A percentile compares a stretch with the other conserved stretches of the same genome.
phyloP scores from a whole-genome alignment of 2,888 invertebrate species.

The Caenorhabditis uteleia region DNA sequence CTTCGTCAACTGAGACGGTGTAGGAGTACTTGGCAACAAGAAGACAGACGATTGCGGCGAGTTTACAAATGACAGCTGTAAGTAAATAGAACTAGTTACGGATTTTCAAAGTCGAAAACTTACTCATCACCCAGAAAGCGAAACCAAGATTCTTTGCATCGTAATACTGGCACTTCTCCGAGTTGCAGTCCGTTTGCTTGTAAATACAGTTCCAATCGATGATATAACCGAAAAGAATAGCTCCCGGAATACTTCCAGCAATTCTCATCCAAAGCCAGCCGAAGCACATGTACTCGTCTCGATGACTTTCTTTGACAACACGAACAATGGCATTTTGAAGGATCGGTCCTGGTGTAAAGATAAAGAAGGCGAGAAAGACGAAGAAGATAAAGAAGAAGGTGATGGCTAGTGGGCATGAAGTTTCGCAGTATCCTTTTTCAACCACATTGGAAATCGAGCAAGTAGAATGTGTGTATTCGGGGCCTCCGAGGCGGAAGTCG shows the following conservation, averaged over 20 bases:
- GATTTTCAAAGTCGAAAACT: slow-evolving; percentile 7
- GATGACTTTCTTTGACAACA: slow-evolving; percentile 49
- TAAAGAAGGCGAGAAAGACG: slow-evolving; percentile 42
- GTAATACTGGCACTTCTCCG: slow-evolving; percentile 48
- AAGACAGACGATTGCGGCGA: no score
- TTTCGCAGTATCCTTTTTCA: slow-evolving; percentile 27
- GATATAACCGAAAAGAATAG: slow-evolving; percentile 46
- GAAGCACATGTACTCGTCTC: slow-evolving; percentile 54
- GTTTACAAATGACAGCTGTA: neutral
- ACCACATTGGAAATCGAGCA: slow-evolving; percentile 17
- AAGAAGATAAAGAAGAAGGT: slow-evolving; percentile 44
- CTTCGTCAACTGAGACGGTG: no score
- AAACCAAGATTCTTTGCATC: slow-evolving; percentile 40
- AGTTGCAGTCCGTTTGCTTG: slow-evolving; percentile 45
- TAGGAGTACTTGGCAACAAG: no score
- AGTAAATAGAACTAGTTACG: neutral
- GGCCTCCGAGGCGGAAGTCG: slow-evolving; percentile 10
- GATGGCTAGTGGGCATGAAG: slow-evolving; percentile 15
- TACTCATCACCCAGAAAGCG: slow-evolving; percentile 47
- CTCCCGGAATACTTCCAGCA: slow-evolving; percentile 51
- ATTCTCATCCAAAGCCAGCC: slow-evolving; percentile 56
- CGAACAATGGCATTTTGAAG: slow-evolving; percentile 47
- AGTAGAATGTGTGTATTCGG: slow-evolving; percentile 23
- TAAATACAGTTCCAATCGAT: slow-evolving; percentile 49
- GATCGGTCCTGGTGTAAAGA: slow-evolving; percentile 47